Evolutionary conservation across 2,888 invertebrate genomes (phyloP), one percentile per base, ranked within the genome.

Genomic region (Rhopalosiphum nymphaeae): DNA sequence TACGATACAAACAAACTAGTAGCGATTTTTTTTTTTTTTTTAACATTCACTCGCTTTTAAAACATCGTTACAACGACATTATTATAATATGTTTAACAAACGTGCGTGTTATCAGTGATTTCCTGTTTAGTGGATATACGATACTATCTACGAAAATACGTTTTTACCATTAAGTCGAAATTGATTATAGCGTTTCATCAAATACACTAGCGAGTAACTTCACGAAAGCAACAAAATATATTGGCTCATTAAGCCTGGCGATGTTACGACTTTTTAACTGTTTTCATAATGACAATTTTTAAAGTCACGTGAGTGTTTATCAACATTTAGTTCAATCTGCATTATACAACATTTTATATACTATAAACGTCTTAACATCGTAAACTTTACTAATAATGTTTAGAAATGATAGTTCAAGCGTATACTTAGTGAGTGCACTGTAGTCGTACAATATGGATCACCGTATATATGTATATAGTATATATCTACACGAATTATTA

Each of bases 51-150:
- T 26, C 61, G n/a, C n/a, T 90, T 90, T 90, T 67, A 67, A 90
- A n/a, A 90, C 67, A 67, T 67, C 67, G 78, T 78, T 78, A 78
- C 78, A 78, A 78, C 21, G 36, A 78, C 46, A 49, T 49, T 42
- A 57, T 91, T 89, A 78, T 46, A 46, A 67, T 46, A 46, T n/a
- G 49, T 67, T 26, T 26, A 21, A 89, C 61, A 36, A 78, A 78
- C 90, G 49, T 91, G 90, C 90, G 90, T 91, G 90, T 91, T 91
- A 49, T 91, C 90, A 67, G 90, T 25, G 90, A 91, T 78, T 91
- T 91, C 44, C 49, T 91, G 67, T 29, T 46, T n/a, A 4, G 67
- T 29, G 21, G 46, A 88, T 49, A 53, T 44, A 26, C 29, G 88
- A 26, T 42, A 44, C 26, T 49, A 57, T 36, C 46, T 49, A 87